Conservation (phyloP, 2,888 invertebrate genomes). For the Lepidocyrtinus sp. region DNA sequence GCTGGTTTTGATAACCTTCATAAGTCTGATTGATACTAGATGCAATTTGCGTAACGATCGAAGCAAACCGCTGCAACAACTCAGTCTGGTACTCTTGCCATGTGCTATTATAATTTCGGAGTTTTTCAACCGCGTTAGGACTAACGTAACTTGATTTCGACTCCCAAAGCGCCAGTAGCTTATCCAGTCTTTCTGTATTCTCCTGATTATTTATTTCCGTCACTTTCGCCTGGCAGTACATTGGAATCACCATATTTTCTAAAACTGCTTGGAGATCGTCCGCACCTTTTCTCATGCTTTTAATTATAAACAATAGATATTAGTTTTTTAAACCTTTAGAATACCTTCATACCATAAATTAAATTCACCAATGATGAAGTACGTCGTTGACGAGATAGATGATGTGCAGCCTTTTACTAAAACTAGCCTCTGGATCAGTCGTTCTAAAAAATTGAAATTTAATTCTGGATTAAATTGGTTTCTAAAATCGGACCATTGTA, state of each 20-base stretch:
- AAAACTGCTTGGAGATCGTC: conserved; percentile 93
- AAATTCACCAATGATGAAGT: conserved; percentile 94
- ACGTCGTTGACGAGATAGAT: conserved; percentile 99
- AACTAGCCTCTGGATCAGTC: conserved; percentile 80
- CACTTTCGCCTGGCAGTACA: conserved; percentile 94
- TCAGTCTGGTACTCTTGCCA: conserved; percentile 91
- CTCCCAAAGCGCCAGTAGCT: conserved; percentile 96
- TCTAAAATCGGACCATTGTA: not conserved
- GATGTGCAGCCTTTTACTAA: conserved; percentile 95
- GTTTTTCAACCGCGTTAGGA: conserved; percentile 84
- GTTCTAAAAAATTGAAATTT: conserved; percentile 73
- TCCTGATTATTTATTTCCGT: conserved; percentile 85
- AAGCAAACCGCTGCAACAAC: conserved; percentile 85
- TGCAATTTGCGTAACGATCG: conserved; percentile 83
- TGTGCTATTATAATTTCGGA: conserved; percentile 90
- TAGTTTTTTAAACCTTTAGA: conserved; percentile 5
- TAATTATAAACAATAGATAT: not conserved
- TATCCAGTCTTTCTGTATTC: conserved; percentile 91
- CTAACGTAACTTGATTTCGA: conserved; percentile 93
- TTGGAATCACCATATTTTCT: conserved; percentile 96
- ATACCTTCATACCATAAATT: conserved; percentile 27
- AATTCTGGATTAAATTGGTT: not conserved
- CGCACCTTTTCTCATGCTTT: conserved; percentile 94
- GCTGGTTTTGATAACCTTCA: conserved; percentile 92
- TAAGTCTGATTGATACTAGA: conserved; percentile 88